Percentiles rank a stretch among this genome's conserved stretches.
Conservation (phyloP, 2,797 vertebrate species). For the Lepilemur ruficaudatus region DNA sequence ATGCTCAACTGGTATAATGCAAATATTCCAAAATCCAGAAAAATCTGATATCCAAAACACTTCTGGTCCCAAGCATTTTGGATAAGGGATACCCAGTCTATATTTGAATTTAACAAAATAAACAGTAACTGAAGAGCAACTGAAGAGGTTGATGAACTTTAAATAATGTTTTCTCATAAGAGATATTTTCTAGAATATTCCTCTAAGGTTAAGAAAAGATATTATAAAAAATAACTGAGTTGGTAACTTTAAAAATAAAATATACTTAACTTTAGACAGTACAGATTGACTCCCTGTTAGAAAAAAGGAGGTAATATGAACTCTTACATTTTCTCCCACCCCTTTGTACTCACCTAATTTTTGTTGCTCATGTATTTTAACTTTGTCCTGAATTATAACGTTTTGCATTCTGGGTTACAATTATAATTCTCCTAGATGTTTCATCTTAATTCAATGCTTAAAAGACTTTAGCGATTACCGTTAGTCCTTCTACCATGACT, state of each 20-base stretch:
- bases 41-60: neutral
- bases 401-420: neutral
- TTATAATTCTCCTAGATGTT: neutral
- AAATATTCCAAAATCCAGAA: neutral
- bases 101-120: neutral
- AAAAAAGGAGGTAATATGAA: neutral
- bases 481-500: neutral
- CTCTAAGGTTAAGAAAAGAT: neutral
- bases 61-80: neutral
- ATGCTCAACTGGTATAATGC: neutral
- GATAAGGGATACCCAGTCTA: neutral
- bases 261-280: neutral
- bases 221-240: constrained; percentile 9
- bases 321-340: neutral
- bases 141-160: neutral
- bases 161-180: neutral
- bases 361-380: neutral
- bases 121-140: neutral
- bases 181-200: neutral
- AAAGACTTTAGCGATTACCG: neutral
- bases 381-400: neutral
- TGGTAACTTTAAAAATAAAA: neutral
- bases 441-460: neutral
- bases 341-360: neutral
- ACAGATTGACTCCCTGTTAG: neutral